Percentiles rank a stretch among this genome's conserved stretches.
Evolutionary conservation across 2,797 vertebrate species (phyloP).

Genomic region (Semotilus atromaculatus): DNA sequence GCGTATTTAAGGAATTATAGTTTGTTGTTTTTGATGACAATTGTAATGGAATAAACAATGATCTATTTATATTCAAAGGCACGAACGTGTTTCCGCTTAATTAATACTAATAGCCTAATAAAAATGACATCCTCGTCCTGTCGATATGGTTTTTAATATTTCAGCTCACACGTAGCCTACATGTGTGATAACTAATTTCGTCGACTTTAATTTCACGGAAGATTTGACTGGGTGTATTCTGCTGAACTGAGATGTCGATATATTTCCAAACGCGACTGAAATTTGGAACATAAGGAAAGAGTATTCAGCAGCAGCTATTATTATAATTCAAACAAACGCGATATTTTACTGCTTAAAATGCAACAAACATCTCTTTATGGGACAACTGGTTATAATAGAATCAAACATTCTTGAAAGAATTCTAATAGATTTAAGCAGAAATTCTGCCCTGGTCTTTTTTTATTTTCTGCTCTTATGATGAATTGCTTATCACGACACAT

Average conservation of each 20-base stretch:
- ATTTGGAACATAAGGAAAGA: neutral
- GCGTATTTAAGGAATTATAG: neutral
- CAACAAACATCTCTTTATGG: neutral
- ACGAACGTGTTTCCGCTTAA: too few species aligned
- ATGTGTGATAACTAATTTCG: neutral
- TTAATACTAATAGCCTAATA: neutral
- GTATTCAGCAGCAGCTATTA: neutral
- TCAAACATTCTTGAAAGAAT: neutral
- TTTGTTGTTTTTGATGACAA: neutral
- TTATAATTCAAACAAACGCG: neutral
- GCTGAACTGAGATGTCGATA: neutral
- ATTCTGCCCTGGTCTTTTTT: neutral
- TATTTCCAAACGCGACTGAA: neutral
- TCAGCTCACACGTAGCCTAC: neutral
- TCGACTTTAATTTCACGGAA: neutral
- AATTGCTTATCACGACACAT: neutral
- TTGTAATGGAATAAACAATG: neutral
- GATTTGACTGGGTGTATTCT: neutral
- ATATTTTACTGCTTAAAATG: neutral
- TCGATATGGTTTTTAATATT: neutral
- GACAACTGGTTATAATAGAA: neutral
- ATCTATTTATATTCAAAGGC: neutral
- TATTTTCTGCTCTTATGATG: neutral
- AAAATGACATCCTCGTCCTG: neutral
- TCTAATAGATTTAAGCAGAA: neutral